Base-by-base conservation (phyloP, 1,140 invertebrate genomes). In the Cydia splendana region DNA sequence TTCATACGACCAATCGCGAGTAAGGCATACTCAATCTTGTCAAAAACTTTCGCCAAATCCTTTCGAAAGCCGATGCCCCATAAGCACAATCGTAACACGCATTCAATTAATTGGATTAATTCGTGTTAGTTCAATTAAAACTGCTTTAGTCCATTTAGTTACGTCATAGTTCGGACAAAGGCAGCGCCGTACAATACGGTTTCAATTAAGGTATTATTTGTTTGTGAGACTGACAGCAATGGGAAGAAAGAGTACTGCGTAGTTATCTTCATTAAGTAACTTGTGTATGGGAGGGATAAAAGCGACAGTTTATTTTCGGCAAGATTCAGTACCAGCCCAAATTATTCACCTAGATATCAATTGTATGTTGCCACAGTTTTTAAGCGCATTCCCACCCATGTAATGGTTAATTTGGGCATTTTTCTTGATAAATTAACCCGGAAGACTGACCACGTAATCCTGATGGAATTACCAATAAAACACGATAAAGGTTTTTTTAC, bases 81-180 rank as follows among this genome's bases (percentile, higher is more conserved):
- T 62, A 62, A 62, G 9, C 10, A n/a, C 15, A 57, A 18, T 10
- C 9, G 57, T 24, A 3, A 62, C 53, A 62, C 53, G n/a, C 53
- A 18, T 75, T 62, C 57, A 24, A 62, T 24, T 62, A 62, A 62
- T 24, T 24, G 20, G n/a, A 24, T 24, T n/a, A 20, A 62, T 24
- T 62, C 20, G 18, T 62, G 57, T 62, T 62, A 48, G 45, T 24
- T 62, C 20, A 62, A 62, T 62, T 62, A 62, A 62, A 57, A 57
- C 15, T 62, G 20, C 57, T 62, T 24, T 24, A 18, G 57, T 24
- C 57, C 57, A 6, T 62, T 62, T 24, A 62, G 18, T 62, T 24
- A 24, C n/a, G 57, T 62, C 57, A 62, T 12, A 62, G 18, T 62
- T 24, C 6, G 51, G 51, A 53, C 51, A 53, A 53, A 53, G 51